Base-by-base conservation (phyloP, 2,797 vertebrate species). In the Limnodromus scolopaceus region DNA sequence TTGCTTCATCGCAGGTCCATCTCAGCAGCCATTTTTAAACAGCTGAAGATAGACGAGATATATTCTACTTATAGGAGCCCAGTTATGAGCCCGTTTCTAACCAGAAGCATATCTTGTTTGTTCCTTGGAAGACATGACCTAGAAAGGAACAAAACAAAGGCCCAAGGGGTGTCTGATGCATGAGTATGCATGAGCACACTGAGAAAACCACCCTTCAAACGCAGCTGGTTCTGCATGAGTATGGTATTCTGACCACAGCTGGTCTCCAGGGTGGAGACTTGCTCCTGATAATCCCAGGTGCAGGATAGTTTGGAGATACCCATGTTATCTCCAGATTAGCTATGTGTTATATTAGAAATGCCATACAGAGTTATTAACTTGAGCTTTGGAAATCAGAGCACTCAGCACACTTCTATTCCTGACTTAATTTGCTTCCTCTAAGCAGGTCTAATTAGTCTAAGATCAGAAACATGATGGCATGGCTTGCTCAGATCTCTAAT, bases 101-200 rank as follows among this genome's bases (percentile, higher is more conserved):
- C n/a, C 38, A 46, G 43, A 75, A 65, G 9, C 22, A 15, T 22
- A 51, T 45, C 13, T 27, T 48, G 18, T 71, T 55, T 2, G 2
- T 45, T 74, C 38, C 9, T 41, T 46, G 25, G 41, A 79, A 84
- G 25, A 68, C 7, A 10, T 9, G 11, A 34, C 17, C 16, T 11
- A 38, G 27, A 43, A 74, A 51, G 30, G 10, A 72, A 16, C 19
- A 55, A 66, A 87, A 34, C 22, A 63, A 61, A 68, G 43, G 14
- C 13, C 43, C 34, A 28, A 27, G n/a, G 28, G 6, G 9, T 34
- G 19, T 45, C n/a, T 70, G 64, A 49, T 39, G 36, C 36, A 57
- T 5, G 27, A 74, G 10, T 8, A 38, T 5, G 1, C 11, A 2
- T 18, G 19, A 38, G 6, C 1, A 1, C 23, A 30, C 32, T 54